Evolutionary conservation across 1,140 invertebrate genomes (phyloP), one percentile per base, ranked within the genome.

Genomic region (Drosophila navojoa): DNA sequence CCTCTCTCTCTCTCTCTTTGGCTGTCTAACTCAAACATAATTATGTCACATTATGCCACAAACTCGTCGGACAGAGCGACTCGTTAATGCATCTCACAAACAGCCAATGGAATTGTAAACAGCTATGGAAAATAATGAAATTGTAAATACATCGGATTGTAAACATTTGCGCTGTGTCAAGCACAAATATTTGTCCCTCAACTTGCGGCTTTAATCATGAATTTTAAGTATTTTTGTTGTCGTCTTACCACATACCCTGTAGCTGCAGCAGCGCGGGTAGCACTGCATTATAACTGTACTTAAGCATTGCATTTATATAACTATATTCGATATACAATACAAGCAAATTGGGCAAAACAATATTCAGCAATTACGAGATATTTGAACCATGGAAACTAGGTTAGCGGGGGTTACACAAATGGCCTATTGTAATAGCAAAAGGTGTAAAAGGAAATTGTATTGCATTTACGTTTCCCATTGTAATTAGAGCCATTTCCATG

Each of bases 31-130:
- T 81, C 60, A 73, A 81, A 86, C 84, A 87, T 87, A 87, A 86
- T 86, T 89, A 86, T 89, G 79, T 69, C 76, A 81, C 84, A 86
- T 86, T 87, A 86, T 87, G 82, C 82, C 62, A 68, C 75, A 50
- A 68, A 64, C 60, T 61, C 70, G 68, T 4, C 47, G 35, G 44
- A 53, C 49, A 42, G 32, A 42, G 19, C 47, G 25, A 52, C 66
- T 61, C 69, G 82, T 81, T 87, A 87, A 87, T 86, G 79, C 71
- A 62, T 82, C 76, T 61, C 66, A 63, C 77, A 80, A 77, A 85
- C 77, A 80, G 42, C 53, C 60, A 76, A 80, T 84, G 80, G 75
- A 40, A 71, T 62, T 71, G 73, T 76, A 71, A 77, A 74, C 66
- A 77, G 16, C 54, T 29, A 50, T 27, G 44, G 53, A 25, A 62